These are phyloP conservation scores for Centruroides sculpturatus DNA, from an alignment of 1,140 invertebrate species.

Conservation along the genomic window DNA sequence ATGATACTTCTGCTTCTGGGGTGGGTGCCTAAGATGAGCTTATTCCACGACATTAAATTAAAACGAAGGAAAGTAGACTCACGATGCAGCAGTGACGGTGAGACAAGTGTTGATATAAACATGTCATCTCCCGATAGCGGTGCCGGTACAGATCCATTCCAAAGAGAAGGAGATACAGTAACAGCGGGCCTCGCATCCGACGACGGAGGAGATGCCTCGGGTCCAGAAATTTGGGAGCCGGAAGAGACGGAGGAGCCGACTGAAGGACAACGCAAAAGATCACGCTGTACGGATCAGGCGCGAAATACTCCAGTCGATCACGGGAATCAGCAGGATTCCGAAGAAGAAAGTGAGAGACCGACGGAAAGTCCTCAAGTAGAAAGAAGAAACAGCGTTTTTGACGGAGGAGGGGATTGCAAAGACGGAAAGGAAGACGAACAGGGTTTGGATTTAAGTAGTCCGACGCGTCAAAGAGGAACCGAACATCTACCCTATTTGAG, in stretches of 20 bases:
- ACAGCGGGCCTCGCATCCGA: background rate
- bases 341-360: background rate
- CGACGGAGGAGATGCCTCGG: background rate
- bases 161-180: conserved; percentile 1
- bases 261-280: background rate
- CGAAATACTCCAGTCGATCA: background rate
- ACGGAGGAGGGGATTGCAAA: conserved; percentile 4
- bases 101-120: conserved; percentile 5
- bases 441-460: background rate
- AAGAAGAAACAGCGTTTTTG: conserved; percentile 12
- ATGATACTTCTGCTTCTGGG: conserved; percentile 79
- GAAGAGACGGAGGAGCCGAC: background rate
- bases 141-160: conserved; percentile 38
- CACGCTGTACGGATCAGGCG: background rate
- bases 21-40: conserved; percentile 85
- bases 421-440: background rate
- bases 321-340: background rate
- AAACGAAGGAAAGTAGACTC: conserved; percentile 46
- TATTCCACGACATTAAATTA: conserved; percentile 95
- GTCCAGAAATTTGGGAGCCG: background rate
- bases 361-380: conserved; percentile 7
- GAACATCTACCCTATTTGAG: conserved; percentile 10
- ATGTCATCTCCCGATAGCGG: conserved; percentile 62
- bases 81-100: conserved; percentile 10
- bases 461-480: background rate